Evolutionary conservation across 2,113 vertebrate species (phyloP).

Genomic region (Apeltes quadracus): DNA sequence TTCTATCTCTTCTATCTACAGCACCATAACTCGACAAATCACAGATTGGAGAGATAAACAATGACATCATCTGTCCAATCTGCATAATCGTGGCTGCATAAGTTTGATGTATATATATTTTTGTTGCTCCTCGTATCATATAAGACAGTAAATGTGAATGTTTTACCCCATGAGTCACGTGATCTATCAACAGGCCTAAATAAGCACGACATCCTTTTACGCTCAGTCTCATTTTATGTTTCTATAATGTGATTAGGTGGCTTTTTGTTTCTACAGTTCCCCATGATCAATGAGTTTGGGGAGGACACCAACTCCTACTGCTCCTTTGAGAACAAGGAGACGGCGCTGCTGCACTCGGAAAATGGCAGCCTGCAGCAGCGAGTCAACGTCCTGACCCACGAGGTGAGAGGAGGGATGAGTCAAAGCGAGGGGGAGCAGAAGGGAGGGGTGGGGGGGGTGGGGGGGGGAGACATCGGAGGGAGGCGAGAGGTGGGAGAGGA

Average conservation of each 20-base stretch:
- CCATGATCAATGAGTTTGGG: slow-evolving; percentile 90
- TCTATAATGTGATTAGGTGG: background rate
- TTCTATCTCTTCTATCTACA: too few species aligned
- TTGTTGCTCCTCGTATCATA: background rate
- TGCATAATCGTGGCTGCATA: background rate
- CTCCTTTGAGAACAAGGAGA: slow-evolving; percentile 90
- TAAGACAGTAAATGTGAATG: background rate
- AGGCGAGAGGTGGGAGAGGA: background rate
- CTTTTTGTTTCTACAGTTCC: slow-evolving; percentile 82
- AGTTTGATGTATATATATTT: too few species aligned
- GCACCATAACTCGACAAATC: background rate
- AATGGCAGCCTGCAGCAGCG: slow-evolving; percentile 91
- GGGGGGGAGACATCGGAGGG: background rate
- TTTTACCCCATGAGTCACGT: background rate
- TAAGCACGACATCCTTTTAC: background rate
- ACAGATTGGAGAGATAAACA: too few species aligned
- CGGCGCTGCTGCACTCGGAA: slow-evolving; percentile 91
- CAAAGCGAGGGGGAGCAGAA: background rate
- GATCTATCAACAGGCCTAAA: background rate
- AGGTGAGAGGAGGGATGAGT: slow-evolving; percentile 80
- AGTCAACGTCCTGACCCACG: slow-evolving; percentile 92
- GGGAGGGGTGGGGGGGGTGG: background rate
- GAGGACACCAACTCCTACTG: slow-evolving; percentile 88
- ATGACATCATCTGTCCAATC: slow-evolving; percentile 10
- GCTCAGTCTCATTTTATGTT: background rate